Base-by-base conservation (phyloP, 2,113 vertebrate species). In the Anser brachyrhynchus region DNA sequence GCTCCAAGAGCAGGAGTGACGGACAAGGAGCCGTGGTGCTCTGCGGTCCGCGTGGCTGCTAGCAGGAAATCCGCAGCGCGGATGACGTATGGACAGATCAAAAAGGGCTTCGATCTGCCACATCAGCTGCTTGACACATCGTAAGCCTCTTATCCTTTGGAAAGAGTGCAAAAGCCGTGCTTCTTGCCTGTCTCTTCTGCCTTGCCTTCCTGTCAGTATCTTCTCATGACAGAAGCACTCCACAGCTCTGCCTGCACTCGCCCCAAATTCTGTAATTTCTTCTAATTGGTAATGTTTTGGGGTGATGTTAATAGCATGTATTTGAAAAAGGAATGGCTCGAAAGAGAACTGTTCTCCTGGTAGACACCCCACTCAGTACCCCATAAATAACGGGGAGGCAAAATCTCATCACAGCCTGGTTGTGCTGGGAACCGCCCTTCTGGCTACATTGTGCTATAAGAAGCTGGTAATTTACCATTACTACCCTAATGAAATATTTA, bases 401-500 rank as follows among this genome's bases (percentile, higher is more conserved):
- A 77, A 84, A 49, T 21, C 73, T 72, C 73, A 43, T 78, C 44
- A 4, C 80, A 52, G 2, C 26, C 91, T 58, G 84, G 41, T 62
- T 65, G 73, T 61, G 71, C 29, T 67, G 62, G 75, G 80, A 59
- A 58, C 71, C 14, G 43, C 37, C 83, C 85, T 51, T 61, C 4
- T 46, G 72, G 43, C 79, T 52, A 13, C 2, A 41, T 7, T 59
- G 9, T 29, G 39, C 74, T 80, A 1, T 13, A 17, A 51, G 87
- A 33, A 79, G 77, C 87, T 64, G 67, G 21, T 57, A 31, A 91
- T 77, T 85, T 83, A 46, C 74, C 87, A 62, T 67, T 70, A 29
- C 19, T 62, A 25, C 55, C 84, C 74, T 88, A 64, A 95, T 77
- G 67, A 95, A 93, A 95, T 77, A 88, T 64, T 93, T 91, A 90